Base-by-base conservation (phyloP, 2,113 vertebrate species). In the Hyperopisus bebe region DNA sequence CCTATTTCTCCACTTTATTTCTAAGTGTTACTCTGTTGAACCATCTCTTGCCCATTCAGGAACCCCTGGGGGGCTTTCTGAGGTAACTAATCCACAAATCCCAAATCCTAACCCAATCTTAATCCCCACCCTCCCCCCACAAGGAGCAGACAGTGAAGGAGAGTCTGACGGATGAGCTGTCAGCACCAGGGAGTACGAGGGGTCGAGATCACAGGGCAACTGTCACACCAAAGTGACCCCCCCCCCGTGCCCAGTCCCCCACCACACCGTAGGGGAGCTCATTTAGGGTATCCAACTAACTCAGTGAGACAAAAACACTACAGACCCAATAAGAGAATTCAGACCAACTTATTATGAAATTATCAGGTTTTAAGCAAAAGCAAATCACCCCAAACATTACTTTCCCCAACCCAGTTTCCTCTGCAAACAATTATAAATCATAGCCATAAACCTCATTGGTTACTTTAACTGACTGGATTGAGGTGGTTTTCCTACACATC, bases 361-460 rank as follows among this genome's bases (percentile, higher is more conserved):
- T 31, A 39, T 77, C 11, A 77, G 70, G 31, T 77, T 77, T 77
- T 77, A 77, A 74, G 27, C 51, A 53, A 53, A 74, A 35, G 66
- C 11, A 35, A 74, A 77, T 77, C 70, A 77, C 70, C 31, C 27
- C 70, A 83, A 83, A 21, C 19, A 46, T 7, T 44, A 46, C 19
- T 19, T 48, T 27, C 42, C 82, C 44, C 82, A n/a, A 46, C 19
- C 46, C 44, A 11, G 8, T n/a, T 48, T 11, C n/a, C 83, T 27
- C 44, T 50, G 80, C 80, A 19, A n/a, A 83, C 24, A 46, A 11
- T 42, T 48, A 70, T 89, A 21, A 5, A 47, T 77, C 55, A 89
- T 35, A 3, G 42, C 27, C 87, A 86, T 91, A 89, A 92, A 90
- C 92, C 53, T 35, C 51, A 89, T 17, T 27, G 91, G 87, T 83